Base-by-base conservation (phyloP, 1,140 invertebrate species). In the Phocides pigmalion region DNA sequence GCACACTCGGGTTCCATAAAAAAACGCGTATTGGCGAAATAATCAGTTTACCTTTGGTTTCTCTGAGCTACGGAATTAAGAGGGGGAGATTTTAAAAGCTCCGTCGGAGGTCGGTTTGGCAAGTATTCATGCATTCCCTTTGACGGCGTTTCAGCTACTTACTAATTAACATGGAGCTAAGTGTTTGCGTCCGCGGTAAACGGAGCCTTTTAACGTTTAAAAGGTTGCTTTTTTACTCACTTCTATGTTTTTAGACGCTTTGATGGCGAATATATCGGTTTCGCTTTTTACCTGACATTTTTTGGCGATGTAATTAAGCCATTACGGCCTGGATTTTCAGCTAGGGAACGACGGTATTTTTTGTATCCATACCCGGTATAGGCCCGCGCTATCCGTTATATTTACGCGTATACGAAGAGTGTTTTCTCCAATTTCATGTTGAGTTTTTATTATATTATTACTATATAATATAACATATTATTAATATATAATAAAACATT, bases 91-190 rank as follows among this genome's bases (percentile, higher is more conserved):
- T 91, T 91, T 89, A 89, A 91, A 91, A 91, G 87, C 88, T 68
- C 76, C 80, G 81, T 75, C 72, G 80, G 84, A 89, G 84, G 81
- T 87, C 74, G 84, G 80, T 83, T 86, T 76, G 72, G 77, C 70
- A 88, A 89, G 87, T 90, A 89, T 87, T 91, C 87, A 89, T 84
- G 84, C 87, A 91, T 91, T 91, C 89, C 79, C 89, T 91, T 91
- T 91, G 89, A 91, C 84, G 80, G 69, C 79, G 81, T 76, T 79
- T 78, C 79, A 82, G 86, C 86, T 89, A 87, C 86, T 91, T 89
- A 89, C 76, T 89, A 89, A 89, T 89, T 91, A 89, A 91, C 80
- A 81, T 79, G 77, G 77, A 83, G 82, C 83, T 91, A 91, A 91
- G 87, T 91, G 89, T 91, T 91, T 91, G 89, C 83, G 89, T 89